Evolutionary conservation across 1,140 invertebrate genomes (phyloP), one percentile per base, ranked within the genome.

Genomic region (Formica exsecta): DNA sequence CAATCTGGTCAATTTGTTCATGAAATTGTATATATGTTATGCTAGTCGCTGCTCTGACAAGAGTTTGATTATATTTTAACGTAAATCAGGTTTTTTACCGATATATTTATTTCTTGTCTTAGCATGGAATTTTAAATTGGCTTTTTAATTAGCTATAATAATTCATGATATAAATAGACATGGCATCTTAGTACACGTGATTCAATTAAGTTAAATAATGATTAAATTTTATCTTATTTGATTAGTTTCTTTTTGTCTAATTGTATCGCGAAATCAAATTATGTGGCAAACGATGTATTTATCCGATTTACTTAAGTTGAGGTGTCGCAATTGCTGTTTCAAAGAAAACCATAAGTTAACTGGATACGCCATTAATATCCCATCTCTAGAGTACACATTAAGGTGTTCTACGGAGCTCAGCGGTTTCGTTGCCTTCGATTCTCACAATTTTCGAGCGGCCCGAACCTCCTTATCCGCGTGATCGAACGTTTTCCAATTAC

Each of bases 401-500:
- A 44, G 8, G 3, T 41, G 36, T 71, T 41, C 25, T 83, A 74
- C n/a, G 54, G 9, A 29, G n/a, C 29, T 80, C 77, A 57, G 64
- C 48, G 19, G 38, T 75, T 61, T 61, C 79, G 36, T 73, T 44
- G 36, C 19, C 57, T 70, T 2, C 51, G 79, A n/a, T 76, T 83
- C 29, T 1, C 73, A 73, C 41, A 38, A 66, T 57, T 48, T 59
- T 54, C n/a, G 29, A 70, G 25, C 44, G 19, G 7, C 62, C 59
- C 32, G 7, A 29, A 29, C 29, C 36, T 32, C 25, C 11, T 38
- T 57, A 51, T 51, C 48, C 71, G 36, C 29, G 66, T 80, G 83
- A 86, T 71, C 22, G 68, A 81, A 51, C 71, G 87, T 89, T 76
- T 85, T 81, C 74, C 83, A 73, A 87, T 88, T 87, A 84, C 54